Conservation (phyloP, 2,113 vertebrate species). For the Hippocampus mohnikei region DNA sequence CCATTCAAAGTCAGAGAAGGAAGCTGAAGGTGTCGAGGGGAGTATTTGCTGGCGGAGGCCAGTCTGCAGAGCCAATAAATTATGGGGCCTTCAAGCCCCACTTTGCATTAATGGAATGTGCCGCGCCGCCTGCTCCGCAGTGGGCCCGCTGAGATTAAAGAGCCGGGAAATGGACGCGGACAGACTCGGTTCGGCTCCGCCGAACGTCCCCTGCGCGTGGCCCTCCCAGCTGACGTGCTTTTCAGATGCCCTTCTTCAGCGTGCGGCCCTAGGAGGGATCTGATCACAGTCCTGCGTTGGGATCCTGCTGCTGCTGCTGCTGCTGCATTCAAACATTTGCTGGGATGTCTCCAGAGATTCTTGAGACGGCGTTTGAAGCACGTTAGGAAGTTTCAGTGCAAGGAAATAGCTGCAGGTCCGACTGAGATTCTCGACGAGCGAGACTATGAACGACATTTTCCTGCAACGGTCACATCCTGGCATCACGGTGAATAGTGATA, state of each 20-base stretch:
- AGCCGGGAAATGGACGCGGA: constrained; percentile 67
- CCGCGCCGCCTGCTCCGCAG: constrained; percentile 55
- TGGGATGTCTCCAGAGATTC: background rate
- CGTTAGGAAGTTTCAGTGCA: background rate
- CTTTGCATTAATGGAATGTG: constrained; percentile 74
- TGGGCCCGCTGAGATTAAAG: constrained; percentile 64
- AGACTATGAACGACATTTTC: background rate
- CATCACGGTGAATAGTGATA: background rate
- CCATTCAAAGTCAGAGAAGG: constrained; percentile 39
- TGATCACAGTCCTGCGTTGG: background rate
- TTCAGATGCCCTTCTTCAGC: background rate
- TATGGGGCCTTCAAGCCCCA: constrained; percentile 66
- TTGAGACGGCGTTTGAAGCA: background rate
- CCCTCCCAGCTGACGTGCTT: constrained; percentile 8
- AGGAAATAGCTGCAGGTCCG: background rate
- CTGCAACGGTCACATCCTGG: background rate
- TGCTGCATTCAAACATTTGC: background rate
- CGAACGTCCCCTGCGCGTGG: background rate
- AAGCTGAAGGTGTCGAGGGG: constrained; percentile 62
- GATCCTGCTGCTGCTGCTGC: background rate
- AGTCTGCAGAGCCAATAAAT: constrained; percentile 73
- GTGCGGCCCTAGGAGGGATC: background rate
- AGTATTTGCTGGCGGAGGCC: constrained; percentile 65
- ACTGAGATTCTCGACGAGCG: background rate
- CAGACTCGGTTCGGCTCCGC: constrained; percentile 51